Percentiles rank a stretch among this genome's conserved stretches.
These are phyloP conservation scores for Drosophila merina DNA, from an alignment of 2,888 invertebrate genomes.

Conservation along the genomic window DNA sequence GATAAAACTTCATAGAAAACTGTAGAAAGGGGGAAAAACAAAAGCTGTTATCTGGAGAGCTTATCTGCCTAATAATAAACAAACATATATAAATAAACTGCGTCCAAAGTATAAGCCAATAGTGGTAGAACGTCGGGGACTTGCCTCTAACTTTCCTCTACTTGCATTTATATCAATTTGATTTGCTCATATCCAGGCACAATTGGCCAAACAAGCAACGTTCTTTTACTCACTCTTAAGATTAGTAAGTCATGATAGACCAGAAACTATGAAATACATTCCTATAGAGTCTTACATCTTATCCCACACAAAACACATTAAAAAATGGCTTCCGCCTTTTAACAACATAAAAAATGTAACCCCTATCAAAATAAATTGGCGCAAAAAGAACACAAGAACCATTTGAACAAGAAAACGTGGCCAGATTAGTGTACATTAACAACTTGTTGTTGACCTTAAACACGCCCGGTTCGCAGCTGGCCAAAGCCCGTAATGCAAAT, in stretches of 20 bases:
- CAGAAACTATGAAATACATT: too few species aligned
- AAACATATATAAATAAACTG: constrained; percentile 34
- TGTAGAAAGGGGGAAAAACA: too few species aligned
- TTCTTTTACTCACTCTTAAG: too few species aligned
- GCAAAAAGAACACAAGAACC: constrained; percentile 11
- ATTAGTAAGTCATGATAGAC: too few species aligned
- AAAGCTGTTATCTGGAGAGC: constrained; percentile 43
- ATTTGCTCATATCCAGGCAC: too few species aligned
- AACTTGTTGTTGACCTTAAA: constrained; percentile 71
- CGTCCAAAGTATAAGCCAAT: not conserved
- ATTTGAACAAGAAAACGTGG: constrained; percentile 12
- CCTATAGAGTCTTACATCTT: too few species aligned
- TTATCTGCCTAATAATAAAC: constrained; percentile 51
- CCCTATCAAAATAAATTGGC: not conserved
- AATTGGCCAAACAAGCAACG: too few species aligned
- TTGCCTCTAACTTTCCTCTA: too few species aligned
- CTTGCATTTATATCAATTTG: too few species aligned
- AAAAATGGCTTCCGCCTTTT: not conserved
- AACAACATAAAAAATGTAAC: not conserved
- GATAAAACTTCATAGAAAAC: too few species aligned
- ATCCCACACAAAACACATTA: too few species aligned
- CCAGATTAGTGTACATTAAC: constrained; percentile 20
- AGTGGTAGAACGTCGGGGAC: not conserved
- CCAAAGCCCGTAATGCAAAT: constrained; percentile 42
- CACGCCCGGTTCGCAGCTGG: constrained; percentile 25